phyloP scores from a whole-genome alignment of 2,113 vertebrate genomes.

The Ammodramus savannarum region DNA sequence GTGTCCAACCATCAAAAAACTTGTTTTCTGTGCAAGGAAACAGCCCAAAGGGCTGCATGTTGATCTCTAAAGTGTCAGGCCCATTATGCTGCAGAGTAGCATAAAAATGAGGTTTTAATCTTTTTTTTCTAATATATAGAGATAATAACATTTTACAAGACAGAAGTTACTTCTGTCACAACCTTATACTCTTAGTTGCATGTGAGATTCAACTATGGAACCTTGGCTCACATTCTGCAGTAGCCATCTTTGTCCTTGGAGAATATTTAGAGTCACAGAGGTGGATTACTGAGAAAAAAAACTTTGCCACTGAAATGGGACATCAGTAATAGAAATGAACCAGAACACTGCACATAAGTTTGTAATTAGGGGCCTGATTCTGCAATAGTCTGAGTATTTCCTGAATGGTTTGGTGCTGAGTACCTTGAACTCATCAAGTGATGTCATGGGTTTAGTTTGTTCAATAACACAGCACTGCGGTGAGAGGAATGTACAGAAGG shows the following conservation, averaged over 20 bases:
- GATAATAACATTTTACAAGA: not conserved
- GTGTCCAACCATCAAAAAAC: not conserved
- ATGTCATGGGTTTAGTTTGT: not conserved
- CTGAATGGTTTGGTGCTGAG: conserved; percentile 12
- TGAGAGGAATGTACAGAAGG: not conserved
- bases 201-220: not conserved
- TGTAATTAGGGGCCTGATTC: conserved; percentile 34
- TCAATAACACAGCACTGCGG: not conserved
- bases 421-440: conserved; percentile 23
- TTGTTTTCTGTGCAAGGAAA: not conserved
- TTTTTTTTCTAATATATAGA: not conserved
- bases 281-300: not conserved
- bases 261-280: not conserved
- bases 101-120: not conserved
- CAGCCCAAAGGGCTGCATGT: not conserved
- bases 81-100: not conserved
- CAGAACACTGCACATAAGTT: not conserved
- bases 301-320: not conserved
- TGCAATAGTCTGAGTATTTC: conserved; percentile 28
- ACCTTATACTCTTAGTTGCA: not conserved
- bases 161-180: not conserved
- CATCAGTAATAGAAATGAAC: conserved; percentile 11
- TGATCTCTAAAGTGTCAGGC: not conserved
- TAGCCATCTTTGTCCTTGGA: not conserved
- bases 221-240: not conserved